Base-by-base conservation (phyloP, 2,888 invertebrate genomes). In the Lottia gigantea region DNA sequence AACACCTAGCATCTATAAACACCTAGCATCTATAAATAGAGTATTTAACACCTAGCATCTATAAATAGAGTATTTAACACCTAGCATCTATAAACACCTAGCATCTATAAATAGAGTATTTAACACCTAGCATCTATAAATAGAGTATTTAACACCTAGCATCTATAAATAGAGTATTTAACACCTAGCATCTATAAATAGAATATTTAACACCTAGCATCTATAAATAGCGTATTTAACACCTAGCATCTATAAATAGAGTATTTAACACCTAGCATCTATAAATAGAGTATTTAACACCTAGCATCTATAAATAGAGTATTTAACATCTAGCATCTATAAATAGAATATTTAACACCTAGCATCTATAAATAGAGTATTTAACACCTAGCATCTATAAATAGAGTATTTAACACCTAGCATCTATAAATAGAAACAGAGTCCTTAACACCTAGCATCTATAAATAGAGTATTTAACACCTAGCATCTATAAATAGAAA, bases 1-100 rank as follows among this genome's bases (percentile, higher is more conserved):
- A n/a, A n/a, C n/a, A n/a, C n/a, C 94, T 92, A 0, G 96, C 93
- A 0, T 91, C 91, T 74, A 85, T 78, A 40, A 91, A n/a, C 89
- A 55, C 89, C 90, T 62, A 91, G 80, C 86, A 91, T 88, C 89
- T 91, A 80, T 19, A 81, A 73, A n/a, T 23, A 61, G 26, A 46
- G 23, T 8, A 23, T 23, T 12, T 23, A 55, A 55, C 19, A 55
- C 55, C 19, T 23, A 55, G 16, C 15, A 49, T n/a, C 49, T 8
- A 49, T 16, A n/a, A n/a, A n/a, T n/a, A n/a, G n/a, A n/a, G n/a
- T n/a, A n/a, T n/a, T n/a, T n/a, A n/a, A n/a, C n/a, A n/a, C n/a
- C 94, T 92, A 0, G 96, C 93, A 0, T 91, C 91, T 74, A 85
- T 78, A 40, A 91, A n/a, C 89, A 55, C 89, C 90, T 62, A 91